These are phyloP conservation scores for Panopea generosa DNA, from an alignment of 2,888 invertebrate genomes.

Conservation along the genomic window DNA sequence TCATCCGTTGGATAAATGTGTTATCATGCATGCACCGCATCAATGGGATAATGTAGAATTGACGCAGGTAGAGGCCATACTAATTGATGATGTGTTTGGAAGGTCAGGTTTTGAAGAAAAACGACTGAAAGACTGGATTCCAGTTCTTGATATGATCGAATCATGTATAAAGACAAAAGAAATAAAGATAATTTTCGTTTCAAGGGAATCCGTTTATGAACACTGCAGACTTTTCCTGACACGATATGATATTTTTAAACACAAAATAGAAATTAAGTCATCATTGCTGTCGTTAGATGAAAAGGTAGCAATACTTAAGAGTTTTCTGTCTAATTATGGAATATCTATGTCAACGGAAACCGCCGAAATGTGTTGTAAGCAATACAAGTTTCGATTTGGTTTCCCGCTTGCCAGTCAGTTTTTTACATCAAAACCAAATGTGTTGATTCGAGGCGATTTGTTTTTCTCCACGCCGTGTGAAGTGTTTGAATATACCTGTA, in stretches of 20 bases:
- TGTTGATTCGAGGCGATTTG: background rate
- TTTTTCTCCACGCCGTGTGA: conserved; percentile 9
- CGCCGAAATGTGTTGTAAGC: background rate
- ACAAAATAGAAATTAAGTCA: conserved; percentile 5
- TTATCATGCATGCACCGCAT: background rate
- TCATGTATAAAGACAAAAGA: background rate
- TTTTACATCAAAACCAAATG: background rate
- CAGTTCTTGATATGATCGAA: conserved; percentile 9
- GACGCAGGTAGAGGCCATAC: background rate
- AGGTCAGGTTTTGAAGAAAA: conserved; percentile 2
- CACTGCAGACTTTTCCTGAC: background rate
- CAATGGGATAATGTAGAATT: conserved; percentile 11
- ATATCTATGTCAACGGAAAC: background rate
- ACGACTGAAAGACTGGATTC: background rate
- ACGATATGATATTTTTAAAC: conserved; percentile 9
- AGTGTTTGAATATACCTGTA: background rate
- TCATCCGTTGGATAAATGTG: background rate
- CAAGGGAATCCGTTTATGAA: background rate
- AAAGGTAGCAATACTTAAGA: background rate
- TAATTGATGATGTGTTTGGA: conserved; percentile 23
- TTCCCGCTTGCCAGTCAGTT: background rate
- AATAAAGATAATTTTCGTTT: conserved; percentile 6
- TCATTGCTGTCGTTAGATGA: background rate
- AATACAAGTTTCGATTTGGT: conserved; percentile 5
- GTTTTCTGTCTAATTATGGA: background rate